A percentile compares a stretch with the other conserved stretches of the same genome.
Evolutionary conservation across 2,888 invertebrate species (phyloP).

Genomic region (Phaedon cochleariae): DNA sequence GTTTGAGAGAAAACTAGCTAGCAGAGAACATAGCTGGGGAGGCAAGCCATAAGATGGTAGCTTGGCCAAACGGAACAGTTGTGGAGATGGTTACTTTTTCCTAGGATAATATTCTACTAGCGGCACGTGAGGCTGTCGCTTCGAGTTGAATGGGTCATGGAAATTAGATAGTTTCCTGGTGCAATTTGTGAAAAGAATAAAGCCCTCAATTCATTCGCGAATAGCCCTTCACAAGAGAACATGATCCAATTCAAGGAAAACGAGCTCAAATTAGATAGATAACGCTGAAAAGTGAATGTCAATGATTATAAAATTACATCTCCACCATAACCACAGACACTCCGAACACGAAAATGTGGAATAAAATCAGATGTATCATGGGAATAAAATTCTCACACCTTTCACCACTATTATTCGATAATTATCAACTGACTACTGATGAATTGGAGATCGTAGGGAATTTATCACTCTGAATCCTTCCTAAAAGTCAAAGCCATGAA

Average conservation of each 20-base stretch:
- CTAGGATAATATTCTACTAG: neutral
- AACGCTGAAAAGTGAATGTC: neutral
- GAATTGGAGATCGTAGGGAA: neutral
- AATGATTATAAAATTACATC: neutral
- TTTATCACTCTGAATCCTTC: neutral
- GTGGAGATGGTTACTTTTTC: neutral
- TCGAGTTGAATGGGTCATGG: neutral
- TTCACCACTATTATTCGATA: neutral
- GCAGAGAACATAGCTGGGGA: too few species aligned
- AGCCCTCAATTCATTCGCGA: neutral
- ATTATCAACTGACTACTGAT: neutral
- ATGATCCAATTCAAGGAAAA: neutral
- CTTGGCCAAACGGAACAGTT: neutral
- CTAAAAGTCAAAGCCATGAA: neutral
- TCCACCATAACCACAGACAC: neutral
- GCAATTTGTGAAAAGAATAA: neutral
- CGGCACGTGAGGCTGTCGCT: neutral
- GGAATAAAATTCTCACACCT: neutral
- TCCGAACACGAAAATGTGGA: neutral
- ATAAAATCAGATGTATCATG: neutral
- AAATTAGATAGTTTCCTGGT: neutral
- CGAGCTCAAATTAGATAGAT: neutral
- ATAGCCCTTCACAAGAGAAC: neutral
- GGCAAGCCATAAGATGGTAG: too few species aligned
- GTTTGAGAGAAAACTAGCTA: too few species aligned